Base-by-base conservation (phyloP, 2,797 vertebrate genomes). In the Lepidocolaptes lacrymiger region DNA sequence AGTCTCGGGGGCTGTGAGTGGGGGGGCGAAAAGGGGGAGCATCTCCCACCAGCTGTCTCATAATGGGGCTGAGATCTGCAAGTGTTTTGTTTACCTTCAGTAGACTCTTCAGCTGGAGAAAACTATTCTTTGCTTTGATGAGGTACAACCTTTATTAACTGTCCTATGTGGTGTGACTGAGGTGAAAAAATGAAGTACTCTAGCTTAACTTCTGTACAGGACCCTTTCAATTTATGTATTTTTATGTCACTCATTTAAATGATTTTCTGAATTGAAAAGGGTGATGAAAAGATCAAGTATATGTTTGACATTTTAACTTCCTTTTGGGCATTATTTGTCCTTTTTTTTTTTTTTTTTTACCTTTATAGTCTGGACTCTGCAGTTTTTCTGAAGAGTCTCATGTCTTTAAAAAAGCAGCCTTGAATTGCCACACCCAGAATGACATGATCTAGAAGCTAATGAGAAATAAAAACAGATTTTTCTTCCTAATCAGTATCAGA, bases 281-380 rank as follows among this genome's bases (percentile, higher is more conserved):
- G 10, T 64, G 67, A 85, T 79, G 37, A 80, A 93, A 80, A 77
- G 46, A 83, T 74, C 48, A 89, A 58, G 24, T 79, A 4, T 17
- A 8, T 81, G 37, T 89, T 89, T 95, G 78, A 85, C 23, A 92
- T 94, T 89, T 88, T 85, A 93, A 49, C 48, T 94, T 32, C 26
- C 34, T 91, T 92, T 62, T 39, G 43, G 55, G 63, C 26, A 24
- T 64, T 43, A 54, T 76, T 85, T 78, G 89, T 74, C 7, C 30
- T 20, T n/a, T 8, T n/a, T 8, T 41, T 54, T n/a, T 28, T 43
- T 62, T 62, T n/a, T 4, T 63, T 77, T 43, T 18, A 52, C 18
- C 51, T 49, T 22, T 6, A 39, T 62, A 82, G 17, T 17, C 27
- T 26, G 37, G 30, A 37, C 56, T 81, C 66, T 68, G 23, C 24